Evolutionary conservation across 2,797 vertebrate genomes (phyloP).

Genomic region (Pantherophis vulpinus): DNA sequence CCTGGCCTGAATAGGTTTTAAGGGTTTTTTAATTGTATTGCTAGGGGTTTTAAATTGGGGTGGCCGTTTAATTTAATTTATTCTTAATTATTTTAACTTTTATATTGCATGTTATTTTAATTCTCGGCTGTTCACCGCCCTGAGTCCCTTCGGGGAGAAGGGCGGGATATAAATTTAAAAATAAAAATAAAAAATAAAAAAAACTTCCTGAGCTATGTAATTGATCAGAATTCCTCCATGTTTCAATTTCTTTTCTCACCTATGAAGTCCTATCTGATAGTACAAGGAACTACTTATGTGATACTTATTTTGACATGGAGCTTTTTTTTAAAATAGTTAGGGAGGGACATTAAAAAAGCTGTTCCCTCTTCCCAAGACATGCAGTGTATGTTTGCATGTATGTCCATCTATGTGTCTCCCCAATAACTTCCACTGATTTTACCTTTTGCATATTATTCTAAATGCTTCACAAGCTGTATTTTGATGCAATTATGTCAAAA

Average conservation of each 20-base stretch:
- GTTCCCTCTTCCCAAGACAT: neutral
- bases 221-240: neutral
- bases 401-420: neutral
- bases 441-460: neutral
- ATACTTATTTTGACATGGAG: neutral
- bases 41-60: too few relatives aligned
- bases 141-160: too few relatives aligned
- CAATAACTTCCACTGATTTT: neutral
- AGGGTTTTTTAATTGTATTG: too few relatives aligned
- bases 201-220: neutral
- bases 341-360: neutral
- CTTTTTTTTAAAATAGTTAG: neutral
- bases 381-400: neutral
- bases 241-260: neutral
- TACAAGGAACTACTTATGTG: neutral
- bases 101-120: too few relatives aligned
- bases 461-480: neutral
- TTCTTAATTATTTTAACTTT: too few relatives aligned
- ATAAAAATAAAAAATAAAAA: too few relatives aligned
- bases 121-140: too few relatives aligned
- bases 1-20: too few relatives aligned
- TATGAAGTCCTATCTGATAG: neutral
- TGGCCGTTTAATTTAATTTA: too few relatives aligned
- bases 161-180: too few relatives aligned
- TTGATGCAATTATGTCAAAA: neutral